These are phyloP conservation scores for Leucopternis melanops DNA, from an alignment of 2,113 vertebrate genomes.

Conservation along the genomic window DNA sequence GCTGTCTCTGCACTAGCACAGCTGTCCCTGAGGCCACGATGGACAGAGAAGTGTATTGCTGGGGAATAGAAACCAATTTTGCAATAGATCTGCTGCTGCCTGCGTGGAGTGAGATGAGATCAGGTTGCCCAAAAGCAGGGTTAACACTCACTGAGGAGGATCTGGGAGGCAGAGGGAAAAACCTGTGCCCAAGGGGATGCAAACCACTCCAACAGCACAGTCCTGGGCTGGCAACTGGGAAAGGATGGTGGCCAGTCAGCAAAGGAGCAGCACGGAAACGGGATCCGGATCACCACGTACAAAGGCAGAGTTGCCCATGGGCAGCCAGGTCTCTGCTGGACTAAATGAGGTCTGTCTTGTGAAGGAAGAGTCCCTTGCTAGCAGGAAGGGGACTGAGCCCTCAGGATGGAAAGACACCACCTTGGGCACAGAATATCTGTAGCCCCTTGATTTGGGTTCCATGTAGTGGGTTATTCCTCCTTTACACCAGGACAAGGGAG, in stretches of 20 bases:
- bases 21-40: accelerated
- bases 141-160: background rate
- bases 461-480: background rate
- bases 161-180: background rate
- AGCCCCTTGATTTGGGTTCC: background rate
- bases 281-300: accelerated
- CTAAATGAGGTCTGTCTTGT: background rate
- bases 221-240: background rate
- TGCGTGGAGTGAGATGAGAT: accelerated
- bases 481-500: background rate
- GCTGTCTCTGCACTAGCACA: background rate
- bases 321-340: background rate
- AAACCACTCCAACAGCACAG: background rate
- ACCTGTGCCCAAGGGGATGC: background rate
- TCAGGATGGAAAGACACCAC: background rate
- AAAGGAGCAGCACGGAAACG: background rate
- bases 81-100: background rate
- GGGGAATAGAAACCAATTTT: background rate
- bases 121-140: background rate
- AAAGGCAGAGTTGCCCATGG: background rate
- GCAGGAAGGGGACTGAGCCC: background rate
- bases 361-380: background rate
- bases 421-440: background rate
- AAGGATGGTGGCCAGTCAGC: background rate
- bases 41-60: background rate